Evolutionary conservation across 2,797 vertebrate genomes (phyloP), one percentile per base, ranked within the genome.

Genomic region (Pogonophryne albipinna): DNA sequence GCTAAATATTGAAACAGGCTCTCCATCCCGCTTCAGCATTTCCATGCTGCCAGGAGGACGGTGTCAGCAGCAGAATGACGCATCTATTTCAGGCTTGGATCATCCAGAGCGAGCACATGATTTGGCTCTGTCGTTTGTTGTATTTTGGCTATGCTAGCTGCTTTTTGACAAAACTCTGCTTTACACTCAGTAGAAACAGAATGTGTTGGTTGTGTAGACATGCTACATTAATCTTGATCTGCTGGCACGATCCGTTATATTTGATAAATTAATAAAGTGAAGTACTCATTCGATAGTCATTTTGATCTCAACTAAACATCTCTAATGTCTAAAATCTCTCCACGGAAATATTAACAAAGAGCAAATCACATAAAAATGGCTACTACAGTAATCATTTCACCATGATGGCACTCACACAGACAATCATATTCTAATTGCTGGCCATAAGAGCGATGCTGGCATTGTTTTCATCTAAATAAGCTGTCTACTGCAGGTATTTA

Each of bases 1-100:
- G 64, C 74, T 84, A 41, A 82, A 82, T 80, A 70, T 57, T 84
- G 70, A 80, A 74, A 17, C 53, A 20, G 57, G 9, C 55, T 51
- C 51, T 44, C 59, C 56, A 1, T n/a, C 45, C 45, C 44, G 51
- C 50, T 4, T 11, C 59, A 4, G 38, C 45, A 20, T 0, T 57
- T 10, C 14, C 14, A 0, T 15, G 34, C 67, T 77, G 74, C 66
- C 61, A 73, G 76, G 45, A 73, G 74, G 45, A 57, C 17, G 0
- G 14, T 52, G 68, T 73, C 75, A 72, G 67, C 64, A 8, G 71
- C 42, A 61, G 34, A 34, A 1, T 27, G 47, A 76, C 20, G 10
- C 45, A 41, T 79, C 76, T 57, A 63, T 82, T 80, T 70, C 51
- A 27, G 41, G 71, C 50, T 23, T 3, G 57, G 27, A 66, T 76